Evolutionary conservation across 2,113 vertebrate species (phyloP).

Genomic region (Melanocharis versteri): DNA sequence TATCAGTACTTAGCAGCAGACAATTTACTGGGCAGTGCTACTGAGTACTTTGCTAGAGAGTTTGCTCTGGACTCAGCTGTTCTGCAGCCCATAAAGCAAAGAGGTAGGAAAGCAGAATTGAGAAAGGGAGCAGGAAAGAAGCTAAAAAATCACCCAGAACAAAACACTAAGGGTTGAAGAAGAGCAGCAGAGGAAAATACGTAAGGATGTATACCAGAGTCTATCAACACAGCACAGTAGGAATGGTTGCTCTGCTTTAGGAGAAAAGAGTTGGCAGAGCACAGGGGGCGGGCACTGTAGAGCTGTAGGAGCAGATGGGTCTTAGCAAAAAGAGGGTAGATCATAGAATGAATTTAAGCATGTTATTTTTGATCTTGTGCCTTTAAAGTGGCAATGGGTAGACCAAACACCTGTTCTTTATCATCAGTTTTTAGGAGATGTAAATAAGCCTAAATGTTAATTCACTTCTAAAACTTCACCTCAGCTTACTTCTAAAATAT

Average conservation of each 20-base stretch:
- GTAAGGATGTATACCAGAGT: background rate
- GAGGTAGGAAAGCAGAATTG: background rate
- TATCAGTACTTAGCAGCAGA: background rate
- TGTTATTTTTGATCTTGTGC: slow-evolving; percentile 33
- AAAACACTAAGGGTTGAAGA: background rate
- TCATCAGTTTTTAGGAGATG: slow-evolving; percentile 40
- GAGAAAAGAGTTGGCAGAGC: slow-evolving; percentile 27
- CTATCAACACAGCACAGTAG: background rate
- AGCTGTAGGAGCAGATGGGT: slow-evolving; percentile 53
- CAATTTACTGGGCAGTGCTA: background rate
- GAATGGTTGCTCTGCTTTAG: background rate
- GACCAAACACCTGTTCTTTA: slow-evolving; percentile 39
- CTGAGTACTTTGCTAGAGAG: background rate
- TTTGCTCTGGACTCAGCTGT: background rate
- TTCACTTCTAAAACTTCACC: slow-evolving; percentile 6
- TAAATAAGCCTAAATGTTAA: slow-evolving; percentile 28
- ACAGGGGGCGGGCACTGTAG: slow-evolving; percentile 1
- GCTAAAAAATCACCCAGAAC: background rate
- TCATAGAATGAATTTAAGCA: background rate
- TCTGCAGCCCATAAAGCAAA: background rate
- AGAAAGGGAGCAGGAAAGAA: background rate
- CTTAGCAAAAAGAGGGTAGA: background rate
- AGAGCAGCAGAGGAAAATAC: background rate
- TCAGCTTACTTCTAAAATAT: background rate
- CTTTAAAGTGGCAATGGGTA: slow-evolving; percentile 37